Evolutionary conservation across 92 coral and sea anemone species (phyloP), one percentile per base, ranked within the genome.

Genomic region (Palythoa grandiflora): DNA sequence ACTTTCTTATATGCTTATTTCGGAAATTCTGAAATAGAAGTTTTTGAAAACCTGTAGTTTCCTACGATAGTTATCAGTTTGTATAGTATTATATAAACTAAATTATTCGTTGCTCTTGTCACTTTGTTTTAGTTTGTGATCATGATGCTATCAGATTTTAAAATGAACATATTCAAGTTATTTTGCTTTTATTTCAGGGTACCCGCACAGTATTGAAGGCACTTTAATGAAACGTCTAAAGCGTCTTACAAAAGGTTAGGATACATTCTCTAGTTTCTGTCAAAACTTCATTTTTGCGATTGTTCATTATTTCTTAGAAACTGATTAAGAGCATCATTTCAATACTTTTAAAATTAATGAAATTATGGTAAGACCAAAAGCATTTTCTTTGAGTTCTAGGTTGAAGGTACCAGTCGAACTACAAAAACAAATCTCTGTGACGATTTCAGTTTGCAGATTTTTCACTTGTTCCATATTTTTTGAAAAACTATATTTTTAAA

Each of bases 71-170:
- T 44, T 44, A 44, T 44, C 7, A 2, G 50, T 44, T 44, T 4
- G 47, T 40, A 0, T 44, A 44, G 7, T 44, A 44, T 4, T 44
- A 44, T 4, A 5, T 4, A 44, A 5, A 44, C 7, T 4, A 44
- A 44, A n/a, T 3, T 17, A 38, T 13, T 51, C 36, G 9, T 14
- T 53, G 7, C 15, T 77, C 53, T 28, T 11, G 47, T 54, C 1
- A 38, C 63, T 53, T 77, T 55, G 20, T 37, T 28, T 19, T 9
- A 70, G 16, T 47, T 38, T 12, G 6, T 16, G 48, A 28, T 28
- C 28, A 28, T 0, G 28, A 77, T 55, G n/a, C 48, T 77, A 68
- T 77, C 83, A 77, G 83, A 77, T 11, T 77, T 77, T 21, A 35
- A 21, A 77, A 77, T 77, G 83, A 77, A 14, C 66, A 20, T 55